Conservation (phyloP, 2,797 vertebrate genomes). For the Glyptemys insculpta region DNA sequence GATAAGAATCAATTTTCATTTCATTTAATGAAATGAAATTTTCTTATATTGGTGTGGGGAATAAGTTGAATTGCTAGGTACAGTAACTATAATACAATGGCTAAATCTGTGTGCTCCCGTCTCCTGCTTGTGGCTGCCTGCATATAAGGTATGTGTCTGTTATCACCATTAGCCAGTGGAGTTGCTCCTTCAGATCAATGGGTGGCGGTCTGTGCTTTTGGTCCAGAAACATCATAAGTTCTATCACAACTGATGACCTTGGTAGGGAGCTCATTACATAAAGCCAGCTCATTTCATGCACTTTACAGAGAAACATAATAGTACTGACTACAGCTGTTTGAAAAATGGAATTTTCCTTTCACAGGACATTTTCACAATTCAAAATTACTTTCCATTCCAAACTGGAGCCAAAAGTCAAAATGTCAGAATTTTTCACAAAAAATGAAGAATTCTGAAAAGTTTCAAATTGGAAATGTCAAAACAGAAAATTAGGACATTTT, state of each 20-base stretch:
- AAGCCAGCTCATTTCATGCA: neutral
- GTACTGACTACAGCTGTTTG: neutral
- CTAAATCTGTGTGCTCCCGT: accelerated
- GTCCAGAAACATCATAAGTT: neutral
- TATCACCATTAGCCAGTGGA: neutral
- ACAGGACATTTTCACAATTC: neutral
- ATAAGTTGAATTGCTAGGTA: neutral
- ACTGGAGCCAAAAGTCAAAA: neutral
- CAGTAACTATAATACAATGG: neutral
- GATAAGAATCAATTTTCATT: neutral
- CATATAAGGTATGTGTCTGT: neutral
- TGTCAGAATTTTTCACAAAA: neutral
- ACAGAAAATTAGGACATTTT: no score
- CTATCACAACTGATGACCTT: neutral
- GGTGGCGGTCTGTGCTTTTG: neutral
- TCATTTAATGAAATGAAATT: neutral
- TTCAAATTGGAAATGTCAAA: no score
- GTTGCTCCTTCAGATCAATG: neutral
- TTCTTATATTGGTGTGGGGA: neutral
- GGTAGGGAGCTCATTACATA: neutral
- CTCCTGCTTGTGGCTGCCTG: neutral
- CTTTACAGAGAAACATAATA: neutral
- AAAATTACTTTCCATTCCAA: neutral
- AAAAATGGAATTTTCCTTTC: neutral
- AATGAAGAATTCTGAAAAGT: no score